A percentile compares a stretch with the other conserved stretches of the same genome.
Evolutionary conservation across 1,140 invertebrate species (phyloP).

Genomic region (Drosophila subpulchrella): DNA sequence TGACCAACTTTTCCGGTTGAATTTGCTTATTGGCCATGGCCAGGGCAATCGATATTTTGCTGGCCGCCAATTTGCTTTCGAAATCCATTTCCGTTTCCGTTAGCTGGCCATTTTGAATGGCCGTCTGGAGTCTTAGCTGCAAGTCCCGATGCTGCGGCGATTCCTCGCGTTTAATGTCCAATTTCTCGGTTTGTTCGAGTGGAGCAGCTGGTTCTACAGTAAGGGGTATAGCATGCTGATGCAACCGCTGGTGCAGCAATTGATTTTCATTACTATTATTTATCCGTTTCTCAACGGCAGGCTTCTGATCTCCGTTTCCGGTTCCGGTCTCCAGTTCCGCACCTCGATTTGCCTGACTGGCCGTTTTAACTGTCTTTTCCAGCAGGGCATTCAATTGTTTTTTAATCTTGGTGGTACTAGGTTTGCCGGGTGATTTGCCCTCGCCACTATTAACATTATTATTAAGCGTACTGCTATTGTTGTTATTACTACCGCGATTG

Average conservation of each 20-base stretch:
- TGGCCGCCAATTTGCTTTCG: slow-evolving; percentile 77
- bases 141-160: slow-evolving; percentile 73
- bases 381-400: slow-evolving; percentile 79
- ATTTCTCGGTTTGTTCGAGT: slow-evolving; percentile 79
- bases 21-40: slow-evolving; percentile 55
- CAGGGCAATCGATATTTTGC: slow-evolving; percentile 77
- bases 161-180: slow-evolving; percentile 79
- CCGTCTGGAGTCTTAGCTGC: slow-evolving; percentile 63
- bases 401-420: slow-evolving; percentile 74
- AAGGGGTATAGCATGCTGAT: slow-evolving; percentile 76
- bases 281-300: slow-evolving; percentile 42
- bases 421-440: slow-evolving; percentile 64
- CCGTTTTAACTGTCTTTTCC: slow-evolving; percentile 65
- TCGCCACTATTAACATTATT: slow-evolving; percentile 47
- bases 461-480: slow-evolving; percentile 30
- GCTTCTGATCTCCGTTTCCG: slow-evolving; percentile 16
- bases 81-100: slow-evolving; percentile 74
- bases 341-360: slow-evolving; percentile 13
- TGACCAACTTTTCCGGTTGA: slow-evolving; percentile 20
- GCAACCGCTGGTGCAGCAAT: slow-evolving; percentile 61
- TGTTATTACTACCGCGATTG: slow-evolving; percentile 45
- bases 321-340: slow-evolving; percentile 4
- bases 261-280: slow-evolving; percentile 49
- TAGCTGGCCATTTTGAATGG: slow-evolving; percentile 36
- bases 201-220: slow-evolving; percentile 80